Evolutionary conservation across 1,140 invertebrate genomes (phyloP).

Genomic region (Geopemphigus sp.): DNA sequence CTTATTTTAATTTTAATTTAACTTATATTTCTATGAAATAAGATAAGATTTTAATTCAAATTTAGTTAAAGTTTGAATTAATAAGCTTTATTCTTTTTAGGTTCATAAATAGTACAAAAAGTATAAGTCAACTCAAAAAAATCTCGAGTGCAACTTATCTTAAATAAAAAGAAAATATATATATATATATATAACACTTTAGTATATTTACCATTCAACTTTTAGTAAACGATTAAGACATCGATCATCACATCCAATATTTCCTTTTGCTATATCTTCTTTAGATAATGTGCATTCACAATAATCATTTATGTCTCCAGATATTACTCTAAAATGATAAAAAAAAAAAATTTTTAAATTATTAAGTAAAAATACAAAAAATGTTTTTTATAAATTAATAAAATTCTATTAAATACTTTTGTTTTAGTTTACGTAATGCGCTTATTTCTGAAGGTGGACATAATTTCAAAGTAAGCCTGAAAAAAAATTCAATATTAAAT

Average conservation of each 20-base stretch:
- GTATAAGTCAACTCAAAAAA: too few species aligned
- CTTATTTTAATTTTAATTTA: too few species aligned
- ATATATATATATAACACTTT: not conserved
- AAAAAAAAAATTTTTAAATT: not conserved
- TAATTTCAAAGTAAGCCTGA: slow-evolving; percentile 20
- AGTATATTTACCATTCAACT: slow-evolving; percentile 84
- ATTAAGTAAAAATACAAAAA: not conserved
- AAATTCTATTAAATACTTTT: not conserved
- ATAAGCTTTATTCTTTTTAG: too few species aligned
- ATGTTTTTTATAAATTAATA: too few species aligned
- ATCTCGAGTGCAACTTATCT: too few species aligned
- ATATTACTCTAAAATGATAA: slow-evolving; percentile 29
- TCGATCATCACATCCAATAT: slow-evolving; percentile 89
- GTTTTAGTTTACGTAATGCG: slow-evolving; percentile 29
- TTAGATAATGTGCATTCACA: slow-evolving; percentile 92
- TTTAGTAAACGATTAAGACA: slow-evolving; percentile 95
- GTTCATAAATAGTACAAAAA: too few species aligned
- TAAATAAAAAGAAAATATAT: too few species aligned
- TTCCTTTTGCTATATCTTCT: slow-evolving; percentile 79
- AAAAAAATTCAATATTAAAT: not conserved
- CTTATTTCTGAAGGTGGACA: slow-evolving; percentile 9
- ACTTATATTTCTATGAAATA: too few species aligned
- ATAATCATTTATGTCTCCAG: slow-evolving; percentile 54
- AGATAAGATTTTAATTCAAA: too few species aligned
- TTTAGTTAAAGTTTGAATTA: too few species aligned